A percentile compares a stretch with the other conserved stretches of the same genome.
Conservation (phyloP, 2,797 vertebrate species). For the Steatocranus sp. region DNA sequence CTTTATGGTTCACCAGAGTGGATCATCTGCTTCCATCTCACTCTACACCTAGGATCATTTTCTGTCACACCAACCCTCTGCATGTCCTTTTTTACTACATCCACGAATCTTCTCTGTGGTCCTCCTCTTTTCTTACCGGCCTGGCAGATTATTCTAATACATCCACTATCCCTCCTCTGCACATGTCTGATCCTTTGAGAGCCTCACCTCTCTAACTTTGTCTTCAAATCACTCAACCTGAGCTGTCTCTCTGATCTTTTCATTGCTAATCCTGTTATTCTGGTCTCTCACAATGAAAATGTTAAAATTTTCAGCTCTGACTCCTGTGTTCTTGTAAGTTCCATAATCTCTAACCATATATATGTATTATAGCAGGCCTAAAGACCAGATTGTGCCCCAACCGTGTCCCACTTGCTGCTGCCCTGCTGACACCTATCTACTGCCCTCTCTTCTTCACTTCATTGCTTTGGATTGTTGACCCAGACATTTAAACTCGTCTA, state of each 20-base stretch:
- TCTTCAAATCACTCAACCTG: not conserved
- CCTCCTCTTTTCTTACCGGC: not conserved
- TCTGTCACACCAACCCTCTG: not conserved
- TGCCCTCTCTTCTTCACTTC: not conserved
- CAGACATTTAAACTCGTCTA: not conserved
- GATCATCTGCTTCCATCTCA: not conserved
- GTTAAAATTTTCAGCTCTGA: not conserved
- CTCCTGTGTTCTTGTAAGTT: not conserved
- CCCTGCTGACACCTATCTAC: not conserved
- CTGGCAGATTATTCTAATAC: not conserved
- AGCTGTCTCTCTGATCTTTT: not conserved
- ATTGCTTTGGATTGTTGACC: not conserved
- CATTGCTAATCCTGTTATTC: not conserved
- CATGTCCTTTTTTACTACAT: not conserved
- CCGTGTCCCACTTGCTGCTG: not conserved
- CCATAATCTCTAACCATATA: not conserved
- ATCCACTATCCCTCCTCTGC: not conserved
- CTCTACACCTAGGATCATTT: not conserved
- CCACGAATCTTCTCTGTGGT: not conserved
- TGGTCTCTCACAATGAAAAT: fast-evolving
- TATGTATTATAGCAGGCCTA: not conserved
- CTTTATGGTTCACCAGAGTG: not conserved
- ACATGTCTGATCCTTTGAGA: not conserved
- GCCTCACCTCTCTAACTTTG: not conserved
- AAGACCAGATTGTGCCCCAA: not conserved